Base-by-base conservation (phyloP, 2,113 vertebrate genomes). In the Megaleporinus macrocephalus region DNA sequence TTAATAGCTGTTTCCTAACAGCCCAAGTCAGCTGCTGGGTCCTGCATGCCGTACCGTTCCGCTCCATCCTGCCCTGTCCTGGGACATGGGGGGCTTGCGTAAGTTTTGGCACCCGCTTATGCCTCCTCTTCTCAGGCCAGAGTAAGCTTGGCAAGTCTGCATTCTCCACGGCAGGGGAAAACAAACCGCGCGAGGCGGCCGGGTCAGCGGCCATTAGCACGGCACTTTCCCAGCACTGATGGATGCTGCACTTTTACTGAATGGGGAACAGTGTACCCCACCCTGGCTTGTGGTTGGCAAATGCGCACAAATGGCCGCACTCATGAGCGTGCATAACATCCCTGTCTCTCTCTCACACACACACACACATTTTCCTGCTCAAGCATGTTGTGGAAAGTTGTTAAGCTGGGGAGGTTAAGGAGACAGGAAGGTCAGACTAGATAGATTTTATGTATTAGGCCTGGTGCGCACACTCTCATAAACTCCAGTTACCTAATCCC, bases 161-260 rank as follows among this genome's bases (percentile, higher is more conserved):
- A n/a, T 7, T n/a, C 73, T 72, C 22, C 26, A 49, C 74, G 73
- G 61, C 22, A 30, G 74, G 79, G 79, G 24, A 78, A 78, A 78
- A 81, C 75, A 81, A 81, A 81, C 83, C 73, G 27, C 22, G 51
- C 65, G 59, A 71, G 79, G 47, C 47, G 15, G 44, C 30, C 66
- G 30, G 83, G 79, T 85, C 83, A 85, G 75, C 75, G 76, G 79
- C 75, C 69, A 85, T 81, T 81, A 81, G 53, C 75, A 70, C 51
- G 73, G 61, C n/a, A 55, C 53, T 73, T 73, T 78, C 83, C 74
- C 83, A 81, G 83, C 74, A 78, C 33, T 81, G 78, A 73, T 62
- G 74, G 74, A 78, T 78, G 74, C 36, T 55, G 75, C 69, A 55
- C 68, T 81, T 63, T 81, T 81, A 66, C 70, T 85, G 83, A 85